These are phyloP conservation scores for Hyles euphorbiae DNA, from an alignment of 1,140 invertebrate species.

Conservation along the genomic window DNA sequence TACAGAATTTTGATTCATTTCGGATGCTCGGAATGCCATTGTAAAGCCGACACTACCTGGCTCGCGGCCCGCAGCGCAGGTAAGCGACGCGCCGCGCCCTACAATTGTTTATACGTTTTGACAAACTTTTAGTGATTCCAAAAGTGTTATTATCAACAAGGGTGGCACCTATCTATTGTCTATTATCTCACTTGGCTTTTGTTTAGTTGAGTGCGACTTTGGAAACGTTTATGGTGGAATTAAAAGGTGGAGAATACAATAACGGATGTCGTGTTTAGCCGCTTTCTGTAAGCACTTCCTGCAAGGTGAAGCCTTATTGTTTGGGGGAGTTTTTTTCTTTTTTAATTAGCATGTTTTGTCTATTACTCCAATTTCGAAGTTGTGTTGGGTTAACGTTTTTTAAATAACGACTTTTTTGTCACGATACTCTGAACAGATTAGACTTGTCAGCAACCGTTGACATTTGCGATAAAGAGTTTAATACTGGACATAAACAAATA, in stretches of 20 bases:
- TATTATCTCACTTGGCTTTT: constrained; percentile 23
- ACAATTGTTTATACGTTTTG: constrained; percentile 58
- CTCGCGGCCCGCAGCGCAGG: constrained; percentile 34
- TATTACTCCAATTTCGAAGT: not conserved
- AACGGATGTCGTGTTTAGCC: constrained; percentile 6
- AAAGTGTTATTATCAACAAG: constrained; percentile 47
- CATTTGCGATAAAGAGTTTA: no score
- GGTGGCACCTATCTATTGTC: constrained; percentile 33
- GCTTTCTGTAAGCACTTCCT: constrained; percentile 1
- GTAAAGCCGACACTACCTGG: constrained; percentile 52
- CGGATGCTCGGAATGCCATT: constrained; percentile 67
- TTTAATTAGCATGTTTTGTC: constrained; percentile 4
- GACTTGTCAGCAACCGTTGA: no score
- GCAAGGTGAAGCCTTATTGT: constrained; percentile 24
- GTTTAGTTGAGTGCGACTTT: constrained; percentile 11
- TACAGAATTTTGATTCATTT: constrained; percentile 65
- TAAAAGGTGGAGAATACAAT: constrained; percentile 20
- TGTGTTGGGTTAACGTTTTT: no score
- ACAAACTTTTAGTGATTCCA: constrained; percentile 46
- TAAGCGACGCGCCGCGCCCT: constrained; percentile 19
- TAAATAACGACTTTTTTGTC: no score
- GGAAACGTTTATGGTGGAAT: constrained; percentile 14
- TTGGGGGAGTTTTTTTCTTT: not conserved
- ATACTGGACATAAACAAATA: no score
- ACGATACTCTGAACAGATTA: no score